Evolutionary conservation across 2,113 vertebrate species (phyloP).

Genomic region (Carettochelys insculpta): DNA sequence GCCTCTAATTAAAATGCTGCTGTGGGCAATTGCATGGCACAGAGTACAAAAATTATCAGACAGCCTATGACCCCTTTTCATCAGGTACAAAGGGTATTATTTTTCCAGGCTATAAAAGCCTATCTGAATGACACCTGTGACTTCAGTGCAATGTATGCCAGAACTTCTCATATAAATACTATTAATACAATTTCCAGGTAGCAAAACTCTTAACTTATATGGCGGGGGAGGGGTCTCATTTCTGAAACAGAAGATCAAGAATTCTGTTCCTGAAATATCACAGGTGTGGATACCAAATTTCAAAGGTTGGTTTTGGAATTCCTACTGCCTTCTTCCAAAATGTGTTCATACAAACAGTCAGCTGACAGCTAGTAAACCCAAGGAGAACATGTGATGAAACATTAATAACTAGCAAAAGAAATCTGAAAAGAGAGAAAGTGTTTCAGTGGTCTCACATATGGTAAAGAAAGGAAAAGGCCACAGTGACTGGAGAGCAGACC

Average conservation of each 20-base stretch:
- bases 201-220: not conserved
- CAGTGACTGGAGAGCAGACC: not conserved
- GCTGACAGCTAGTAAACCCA: not conserved
- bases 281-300: not conserved
- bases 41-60: not conserved
- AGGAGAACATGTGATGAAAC: slow-evolving; percentile 13
- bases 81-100: not conserved
- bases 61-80: not conserved
- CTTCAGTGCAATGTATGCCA: not conserved
- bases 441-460: not conserved
- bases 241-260: slow-evolving; percentile 7
- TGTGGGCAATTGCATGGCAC: not conserved
- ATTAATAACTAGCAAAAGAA: slow-evolving; percentile 1
- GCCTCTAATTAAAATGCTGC: not conserved
- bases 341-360: not conserved
- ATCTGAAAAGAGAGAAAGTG: not conserved
- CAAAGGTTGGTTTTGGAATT: not conserved
- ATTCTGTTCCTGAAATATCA: not conserved
- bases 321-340: not conserved
- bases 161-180: not conserved
- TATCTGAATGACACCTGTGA: not conserved
- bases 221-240: not conserved
- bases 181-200: slow-evolving; percentile 21
- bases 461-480: slow-evolving; percentile 17
- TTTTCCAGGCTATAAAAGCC: not conserved